These are phyloP conservation scores for Arizona elegans DNA, from an alignment of 2,113 vertebrate species.

Conservation along the genomic window DNA sequence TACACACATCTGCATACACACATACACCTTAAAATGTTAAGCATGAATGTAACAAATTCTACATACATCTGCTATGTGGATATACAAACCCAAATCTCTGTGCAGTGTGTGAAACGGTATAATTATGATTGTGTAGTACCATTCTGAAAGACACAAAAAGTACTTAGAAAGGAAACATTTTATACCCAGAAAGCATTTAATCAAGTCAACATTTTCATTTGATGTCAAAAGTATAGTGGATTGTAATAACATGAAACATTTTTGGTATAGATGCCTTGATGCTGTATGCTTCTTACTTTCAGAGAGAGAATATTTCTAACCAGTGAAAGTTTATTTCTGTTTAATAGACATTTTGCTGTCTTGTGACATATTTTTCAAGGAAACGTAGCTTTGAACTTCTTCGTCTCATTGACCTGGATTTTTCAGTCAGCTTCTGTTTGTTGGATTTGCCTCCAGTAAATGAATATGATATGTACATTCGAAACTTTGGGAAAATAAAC, in stretches of 20 bases:
- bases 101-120: background rate
- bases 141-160: background rate
- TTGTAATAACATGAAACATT: background rate
- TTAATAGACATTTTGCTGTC: slow-evolving; percentile 35
- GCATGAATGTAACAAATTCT: background rate
- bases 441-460: slow-evolving; percentile 89
- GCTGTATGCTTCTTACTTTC: background rate
- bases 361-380: slow-evolving; percentile 65
- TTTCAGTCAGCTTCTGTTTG: slow-evolving; percentile 81
- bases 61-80: background rate
- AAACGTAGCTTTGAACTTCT: slow-evolving; percentile 85
- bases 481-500: slow-evolving; percentile 86
- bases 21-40: background rate
- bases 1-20: background rate
- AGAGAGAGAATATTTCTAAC: background rate
- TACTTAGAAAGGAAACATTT: background rate
- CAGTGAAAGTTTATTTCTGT: background rate
- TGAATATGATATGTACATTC: slow-evolving; percentile 95
- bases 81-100: background rate
- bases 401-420: slow-evolving; percentile 88
- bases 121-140: background rate
- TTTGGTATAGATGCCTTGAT: background rate
- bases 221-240: background rate
- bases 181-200: background rate
- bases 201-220: background rate